Evolutionary conservation across 1,140 invertebrate species (phyloP).

Genomic region (Cyrtorhinus lividipennis): DNA sequence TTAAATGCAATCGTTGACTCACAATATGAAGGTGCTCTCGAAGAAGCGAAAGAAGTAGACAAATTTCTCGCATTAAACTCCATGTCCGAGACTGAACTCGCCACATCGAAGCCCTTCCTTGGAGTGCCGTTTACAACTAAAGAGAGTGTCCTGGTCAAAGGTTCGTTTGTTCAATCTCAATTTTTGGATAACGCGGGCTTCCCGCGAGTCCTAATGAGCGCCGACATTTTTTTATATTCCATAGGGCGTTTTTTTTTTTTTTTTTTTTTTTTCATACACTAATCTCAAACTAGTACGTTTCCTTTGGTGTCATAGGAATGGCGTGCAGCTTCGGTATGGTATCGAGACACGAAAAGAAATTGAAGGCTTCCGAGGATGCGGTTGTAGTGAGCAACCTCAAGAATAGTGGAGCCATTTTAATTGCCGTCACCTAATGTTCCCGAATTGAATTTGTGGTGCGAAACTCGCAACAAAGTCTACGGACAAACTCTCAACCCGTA

Average conservation of each 20-base stretch:
- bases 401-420: constrained; percentile 68
- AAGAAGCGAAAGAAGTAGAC: constrained; percentile 60
- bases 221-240: too few relatives aligned
- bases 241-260: too few relatives aligned
- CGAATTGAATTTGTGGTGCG: constrained; percentile 73
- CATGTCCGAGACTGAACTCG: constrained; percentile 38
- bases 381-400: constrained; percentile 56
- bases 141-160: constrained; percentile 43
- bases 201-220: too few relatives aligned
- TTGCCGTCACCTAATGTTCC: constrained; percentile 89
- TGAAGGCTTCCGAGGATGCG: constrained; percentile 53
- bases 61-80: constrained; percentile 39
- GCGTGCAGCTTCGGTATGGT: constrained; percentile 49
- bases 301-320: too few relatives aligned
- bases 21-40: constrained; percentile 54
- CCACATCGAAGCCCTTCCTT: constrained; percentile 47
- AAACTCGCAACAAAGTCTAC: constrained; percentile 78
- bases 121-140: constrained; percentile 75
- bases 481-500: constrained; percentile 91
- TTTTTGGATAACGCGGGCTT: too few relatives aligned
- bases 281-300: too few relatives aligned
- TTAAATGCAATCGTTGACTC: constrained; percentile 72
- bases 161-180: constrained; percentile 28
- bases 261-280: too few relatives aligned
- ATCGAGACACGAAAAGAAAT: constrained; percentile 31